These are phyloP conservation scores for Dolichotis patagonum DNA, from an alignment of 2,113 vertebrate genomes.

Conservation along the genomic window DNA sequence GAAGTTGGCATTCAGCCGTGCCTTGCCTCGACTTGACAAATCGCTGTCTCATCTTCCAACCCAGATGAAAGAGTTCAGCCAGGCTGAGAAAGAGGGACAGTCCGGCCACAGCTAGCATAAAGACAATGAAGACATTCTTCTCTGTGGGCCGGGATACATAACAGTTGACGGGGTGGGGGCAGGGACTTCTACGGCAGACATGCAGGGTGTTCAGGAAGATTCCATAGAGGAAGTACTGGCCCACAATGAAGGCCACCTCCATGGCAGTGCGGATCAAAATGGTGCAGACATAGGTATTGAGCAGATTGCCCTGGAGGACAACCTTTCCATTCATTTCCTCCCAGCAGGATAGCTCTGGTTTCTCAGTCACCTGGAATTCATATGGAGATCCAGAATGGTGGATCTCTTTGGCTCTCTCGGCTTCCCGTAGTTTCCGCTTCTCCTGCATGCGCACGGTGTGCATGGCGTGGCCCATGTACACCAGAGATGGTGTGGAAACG, in stretches of 20 bases:
- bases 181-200: constrained; percentile 92
- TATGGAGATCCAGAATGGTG: constrained; percentile 20
- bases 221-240: constrained; percentile 95
- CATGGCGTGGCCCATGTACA: constrained; percentile 98
- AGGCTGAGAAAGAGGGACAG: constrained; percentile 95
- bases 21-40: constrained; percentile 73
- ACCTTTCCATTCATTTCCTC: constrained; percentile 87
- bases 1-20: constrained; percentile 78
- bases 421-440: constrained; percentile 88
- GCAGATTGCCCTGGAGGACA: constrained; percentile 91
- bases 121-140: constrained; percentile 98
- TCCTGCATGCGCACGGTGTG: constrained; percentile 94
- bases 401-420: constrained; percentile 71
- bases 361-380: constrained; percentile 86
- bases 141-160: constrained; percentile 97
- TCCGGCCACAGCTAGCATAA: constrained; percentile 95
- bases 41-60: constrained; percentile 89
- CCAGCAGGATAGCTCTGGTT: constrained; percentile 79
- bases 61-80: constrained; percentile 94
- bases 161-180: constrained; percentile 96
- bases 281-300: constrained; percentile 95
- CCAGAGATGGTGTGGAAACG: constrained; percentile 96
- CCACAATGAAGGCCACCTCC: constrained; percentile 95
- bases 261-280: constrained; percentile 95
- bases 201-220: constrained; percentile 94